Percentiles rank a stretch among this genome's conserved stretches.
phyloP scores from a whole-genome alignment of 2,888 invertebrate genomes.

The Mythimna albipuncta region DNA sequence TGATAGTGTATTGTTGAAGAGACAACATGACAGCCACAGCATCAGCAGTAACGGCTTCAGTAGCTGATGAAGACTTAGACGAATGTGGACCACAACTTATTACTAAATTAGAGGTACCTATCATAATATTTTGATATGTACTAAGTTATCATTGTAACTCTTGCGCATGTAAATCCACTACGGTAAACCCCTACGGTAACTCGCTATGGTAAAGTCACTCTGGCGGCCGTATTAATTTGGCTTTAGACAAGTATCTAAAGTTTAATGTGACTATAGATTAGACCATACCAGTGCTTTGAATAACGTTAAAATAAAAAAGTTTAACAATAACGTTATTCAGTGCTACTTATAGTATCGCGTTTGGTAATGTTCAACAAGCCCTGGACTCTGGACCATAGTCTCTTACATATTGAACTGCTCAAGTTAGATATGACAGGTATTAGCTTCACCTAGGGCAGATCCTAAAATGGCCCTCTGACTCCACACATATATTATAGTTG shows the following conservation, averaged over 20 bases:
- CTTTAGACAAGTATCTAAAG: neutral
- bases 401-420: neutral
- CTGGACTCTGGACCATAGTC: too few relatives aligned
- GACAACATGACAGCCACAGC: slow-evolving; percentile 84
- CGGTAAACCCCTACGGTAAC: neutral
- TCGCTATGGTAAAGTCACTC: neutral
- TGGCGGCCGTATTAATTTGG: neutral
- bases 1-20: slow-evolving; percentile 62
- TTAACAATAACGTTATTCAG: too few relatives aligned
- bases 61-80: slow-evolving; percentile 90
- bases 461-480: neutral
- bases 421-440: neutral
- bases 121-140: neutral
- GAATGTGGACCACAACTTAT: slow-evolving; percentile 94
- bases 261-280: neutral
- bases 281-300: neutral
- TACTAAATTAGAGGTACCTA: slow-evolving; percentile 92
- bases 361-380: too few relatives aligned
- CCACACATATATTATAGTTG: neutral
- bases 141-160: neutral
- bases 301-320: too few relatives aligned
- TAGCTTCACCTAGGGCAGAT: neutral
- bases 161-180: neutral
- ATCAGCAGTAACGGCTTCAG: slow-evolving; percentile 88
- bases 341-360: too few relatives aligned